These are phyloP conservation scores for Anguilla marmorata DNA, from an alignment of 2,797 vertebrate genomes.

Conservation along the genomic window DNA sequence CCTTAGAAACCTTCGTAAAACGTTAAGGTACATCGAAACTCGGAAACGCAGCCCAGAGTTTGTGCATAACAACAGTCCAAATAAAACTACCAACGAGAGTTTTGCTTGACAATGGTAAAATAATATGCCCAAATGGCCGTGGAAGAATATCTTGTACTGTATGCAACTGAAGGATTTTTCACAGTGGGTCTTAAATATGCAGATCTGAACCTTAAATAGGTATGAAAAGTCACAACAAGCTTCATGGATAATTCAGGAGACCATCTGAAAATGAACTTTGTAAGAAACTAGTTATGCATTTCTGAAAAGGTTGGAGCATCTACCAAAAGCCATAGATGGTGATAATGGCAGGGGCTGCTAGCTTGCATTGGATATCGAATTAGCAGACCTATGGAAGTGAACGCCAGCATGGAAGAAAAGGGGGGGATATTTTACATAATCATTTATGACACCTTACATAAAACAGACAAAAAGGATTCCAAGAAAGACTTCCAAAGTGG, in stretches of 20 bases:
- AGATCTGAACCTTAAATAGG: constrained; percentile 58
- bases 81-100: no score
- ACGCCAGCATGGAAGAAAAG: not conserved
- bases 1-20: no score
- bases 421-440: not conserved
- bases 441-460: not conserved
- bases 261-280: constrained; percentile 62
- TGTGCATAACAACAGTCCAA: no score
- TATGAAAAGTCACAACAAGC: constrained; percentile 55
- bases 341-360: constrained; percentile 39
- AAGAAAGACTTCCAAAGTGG: no score
- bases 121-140: no score
- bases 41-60: no score
- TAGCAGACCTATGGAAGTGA: constrained; percentile 2
- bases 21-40: no score
- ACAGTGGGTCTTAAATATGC: constrained; percentile 52
- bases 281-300: constrained; percentile 57
- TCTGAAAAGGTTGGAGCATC: constrained; percentile 52
- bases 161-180: constrained; percentile 55
- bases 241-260: constrained; percentile 58
- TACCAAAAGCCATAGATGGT: constrained; percentile 36
- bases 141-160: constrained; percentile 18
- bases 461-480: no score
- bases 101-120: no score
- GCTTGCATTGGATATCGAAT: constrained; percentile 43